These are phyloP conservation scores for Naso thynnoides DNA, from an alignment of 2,797 vertebrate genomes.

Conservation along the genomic window DNA sequence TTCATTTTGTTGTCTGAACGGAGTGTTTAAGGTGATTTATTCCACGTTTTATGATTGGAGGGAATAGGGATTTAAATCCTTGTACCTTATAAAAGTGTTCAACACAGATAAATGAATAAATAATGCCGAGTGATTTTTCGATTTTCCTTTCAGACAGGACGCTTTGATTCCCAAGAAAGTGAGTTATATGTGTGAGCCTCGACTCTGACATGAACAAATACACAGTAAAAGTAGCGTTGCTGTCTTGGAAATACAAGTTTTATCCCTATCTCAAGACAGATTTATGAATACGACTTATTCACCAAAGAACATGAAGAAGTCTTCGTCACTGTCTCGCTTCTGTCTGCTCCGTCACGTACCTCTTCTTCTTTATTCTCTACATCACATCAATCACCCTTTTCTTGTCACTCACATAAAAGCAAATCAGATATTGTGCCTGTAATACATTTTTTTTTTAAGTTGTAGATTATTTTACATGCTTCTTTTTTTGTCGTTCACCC, in stretches of 20 bases:
- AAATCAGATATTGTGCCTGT: constrained; percentile 22
- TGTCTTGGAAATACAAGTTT: neutral
- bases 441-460: constrained; percentile 23
- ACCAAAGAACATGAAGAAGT: constrained; percentile 56
- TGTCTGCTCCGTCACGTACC: constrained; percentile 34
- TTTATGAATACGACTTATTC: constrained; percentile 61
- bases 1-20: neutral
- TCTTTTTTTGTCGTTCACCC: constrained; percentile 2
- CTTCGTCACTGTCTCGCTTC: constrained; percentile 34
- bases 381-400: constrained; percentile 57
- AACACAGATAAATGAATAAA: constrained; percentile 1
- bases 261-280: constrained; percentile 39
- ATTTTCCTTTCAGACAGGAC: constrained; percentile 27
- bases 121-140: neutral
- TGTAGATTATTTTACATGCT: constrained; percentile 26
- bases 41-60: constrained; percentile 1
- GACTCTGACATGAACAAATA: constrained; percentile 39
- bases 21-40: constrained; percentile 42
- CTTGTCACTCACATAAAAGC: constrained; percentile 36
- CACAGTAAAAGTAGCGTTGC: neutral
- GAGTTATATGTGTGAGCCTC: constrained; percentile 18
- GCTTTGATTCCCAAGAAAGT: constrained; percentile 29
- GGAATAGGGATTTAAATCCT: neutral
- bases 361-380: constrained; percentile 43
- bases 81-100: neutral